Percentiles rank a stretch among this genome's conserved stretches.
These are phyloP conservation scores for Pipa parva DNA, from an alignment of 2,113 vertebrate genomes.

Conservation along the genomic window DNA sequence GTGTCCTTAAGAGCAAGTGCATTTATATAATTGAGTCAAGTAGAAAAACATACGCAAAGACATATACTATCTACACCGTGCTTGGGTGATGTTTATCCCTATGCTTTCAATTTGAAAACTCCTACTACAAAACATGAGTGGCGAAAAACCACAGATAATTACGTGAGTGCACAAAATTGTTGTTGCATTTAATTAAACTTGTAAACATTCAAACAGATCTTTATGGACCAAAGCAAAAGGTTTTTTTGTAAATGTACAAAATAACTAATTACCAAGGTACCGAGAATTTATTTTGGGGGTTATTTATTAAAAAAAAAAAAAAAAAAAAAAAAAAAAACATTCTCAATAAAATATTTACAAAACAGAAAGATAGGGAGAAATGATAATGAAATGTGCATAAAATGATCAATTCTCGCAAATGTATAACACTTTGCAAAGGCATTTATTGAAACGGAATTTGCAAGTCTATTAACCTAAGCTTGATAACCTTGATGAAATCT, in stretches of 20 bases:
- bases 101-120: slow-evolving; percentile 18
- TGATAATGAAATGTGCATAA: no score
- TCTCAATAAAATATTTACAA: no score
- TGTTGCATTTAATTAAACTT: background rate
- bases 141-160: slow-evolving; percentile 24
- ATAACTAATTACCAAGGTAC: background rate
- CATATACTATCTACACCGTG: slow-evolving; percentile 9
- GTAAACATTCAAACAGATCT: background rate
- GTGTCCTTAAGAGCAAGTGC: slow-evolving; percentile 26
- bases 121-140: slow-evolving; percentile 12
- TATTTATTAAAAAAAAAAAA: no score
- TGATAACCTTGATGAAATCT: no score
- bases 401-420: no score
- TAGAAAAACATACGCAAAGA: slow-evolving; percentile 22
- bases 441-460: no score
- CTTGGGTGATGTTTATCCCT: slow-evolving; percentile 6
- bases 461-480: no score
- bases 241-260: background rate
- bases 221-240: background rate
- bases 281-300: no score
- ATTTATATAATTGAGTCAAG: slow-evolving; percentile 39
- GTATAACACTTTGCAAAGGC: no score
- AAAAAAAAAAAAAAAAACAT: no score
- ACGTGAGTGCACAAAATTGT: slow-evolving; percentile 3
- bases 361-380: no score